Conservation (phyloP, 1,140 invertebrate genomes). For the Heliconius hewitsoni region DNA sequence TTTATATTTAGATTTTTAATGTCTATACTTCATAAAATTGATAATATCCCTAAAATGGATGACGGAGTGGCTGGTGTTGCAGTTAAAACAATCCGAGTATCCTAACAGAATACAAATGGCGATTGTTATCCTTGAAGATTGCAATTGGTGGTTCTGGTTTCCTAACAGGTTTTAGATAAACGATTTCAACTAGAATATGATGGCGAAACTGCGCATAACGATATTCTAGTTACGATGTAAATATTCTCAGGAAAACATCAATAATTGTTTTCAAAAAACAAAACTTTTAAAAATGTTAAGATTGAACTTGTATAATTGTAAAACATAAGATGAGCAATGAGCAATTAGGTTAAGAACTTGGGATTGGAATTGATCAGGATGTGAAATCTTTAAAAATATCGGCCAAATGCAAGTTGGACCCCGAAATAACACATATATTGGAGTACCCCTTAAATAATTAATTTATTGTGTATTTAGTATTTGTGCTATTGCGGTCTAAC, state of each 20-base stretch:
- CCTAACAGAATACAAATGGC: not conserved
- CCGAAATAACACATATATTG: no score
- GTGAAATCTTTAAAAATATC: not conserved
- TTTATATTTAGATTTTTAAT: no score
- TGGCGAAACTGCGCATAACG: conserved; percentile 16
- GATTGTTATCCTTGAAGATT: conserved; percentile 41
- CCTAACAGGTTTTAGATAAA: conserved; percentile 28
- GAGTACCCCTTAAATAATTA: no score
- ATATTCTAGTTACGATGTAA: conserved; percentile 11
- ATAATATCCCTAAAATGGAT: not conserved
- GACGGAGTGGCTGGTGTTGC: not conserved
- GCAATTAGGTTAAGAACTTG: no score
- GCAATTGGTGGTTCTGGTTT: conserved; percentile 36
- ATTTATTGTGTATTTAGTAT: no score
- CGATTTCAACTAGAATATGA: conserved; percentile 21
- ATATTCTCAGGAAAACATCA: conserved; percentile 3
- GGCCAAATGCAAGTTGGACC: no score
- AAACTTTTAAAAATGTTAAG: not conserved
- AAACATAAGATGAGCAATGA: not conserved
- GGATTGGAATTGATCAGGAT: not conserved
- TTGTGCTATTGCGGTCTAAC: no score
- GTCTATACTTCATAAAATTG: no score
- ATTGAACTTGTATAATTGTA: not conserved
- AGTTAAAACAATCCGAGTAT: not conserved
- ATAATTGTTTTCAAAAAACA: not conserved